Conservation (phyloP, 23 tunicate species). For the Halocynthia aurantium region DNA sequence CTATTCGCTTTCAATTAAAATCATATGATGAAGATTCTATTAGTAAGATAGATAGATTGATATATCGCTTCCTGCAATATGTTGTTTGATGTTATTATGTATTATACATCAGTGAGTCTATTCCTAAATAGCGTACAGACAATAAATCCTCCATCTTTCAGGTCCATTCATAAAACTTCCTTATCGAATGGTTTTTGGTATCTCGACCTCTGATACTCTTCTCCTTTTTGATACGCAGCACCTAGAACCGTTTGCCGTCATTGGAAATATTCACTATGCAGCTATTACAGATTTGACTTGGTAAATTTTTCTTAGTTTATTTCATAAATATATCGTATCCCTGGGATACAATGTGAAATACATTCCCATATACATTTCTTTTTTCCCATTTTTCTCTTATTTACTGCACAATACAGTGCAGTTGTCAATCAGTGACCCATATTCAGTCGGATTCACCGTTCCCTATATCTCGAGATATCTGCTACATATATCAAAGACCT, state of each 20-base stretch:
- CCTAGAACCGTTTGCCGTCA: constrained; percentile 55
- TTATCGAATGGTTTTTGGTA: constrained; percentile 78
- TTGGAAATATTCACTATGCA: constrained; percentile 84
- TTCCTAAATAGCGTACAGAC: not conserved
- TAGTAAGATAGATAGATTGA: constrained; percentile 1
- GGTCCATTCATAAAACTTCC: constrained; percentile 46
- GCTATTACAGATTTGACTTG: constrained; percentile 81
- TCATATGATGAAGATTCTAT: not conserved
- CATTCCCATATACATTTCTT: too few species aligned
- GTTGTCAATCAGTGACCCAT: too few species aligned
- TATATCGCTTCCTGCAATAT: not conserved
- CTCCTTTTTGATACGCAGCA: constrained; percentile 83
- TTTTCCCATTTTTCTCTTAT: too few species aligned
- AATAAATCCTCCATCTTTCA: not conserved
- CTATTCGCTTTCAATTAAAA: constrained; percentile 45
- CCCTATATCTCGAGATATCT: too few species aligned
- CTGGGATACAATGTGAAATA: too few species aligned
- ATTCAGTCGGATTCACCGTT: too few species aligned
- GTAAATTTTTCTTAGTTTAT: constrained; percentile 18
- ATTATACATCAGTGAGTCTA: not conserved
- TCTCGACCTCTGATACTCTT: constrained; percentile 53
- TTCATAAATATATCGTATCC: too few species aligned
- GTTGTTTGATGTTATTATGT: not conserved
- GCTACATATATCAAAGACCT: too few species aligned
- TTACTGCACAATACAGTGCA: too few species aligned